Evolutionary conservation across 2,113 vertebrate species (phyloP).

Genomic region (Suricata suricatta): DNA sequence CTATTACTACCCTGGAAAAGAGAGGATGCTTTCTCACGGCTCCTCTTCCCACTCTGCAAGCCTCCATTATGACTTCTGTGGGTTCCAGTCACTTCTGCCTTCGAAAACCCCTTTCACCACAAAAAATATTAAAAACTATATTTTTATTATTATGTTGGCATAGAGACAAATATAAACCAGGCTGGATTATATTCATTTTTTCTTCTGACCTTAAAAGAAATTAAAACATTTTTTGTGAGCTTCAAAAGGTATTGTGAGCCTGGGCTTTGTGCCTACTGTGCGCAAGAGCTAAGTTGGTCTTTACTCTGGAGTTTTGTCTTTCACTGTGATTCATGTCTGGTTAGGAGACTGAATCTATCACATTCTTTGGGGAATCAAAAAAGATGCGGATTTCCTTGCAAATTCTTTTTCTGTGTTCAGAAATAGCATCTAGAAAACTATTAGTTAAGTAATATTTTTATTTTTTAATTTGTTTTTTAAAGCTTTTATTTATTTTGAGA

Average conservation of each 20-base stretch:
- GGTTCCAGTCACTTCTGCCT: not conserved
- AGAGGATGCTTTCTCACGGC: not conserved
- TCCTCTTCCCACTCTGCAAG: not conserved
- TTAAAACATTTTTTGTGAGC: not conserved
- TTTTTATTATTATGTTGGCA: not conserved
- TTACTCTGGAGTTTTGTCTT: not conserved
- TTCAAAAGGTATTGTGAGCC: not conserved
- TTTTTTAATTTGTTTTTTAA: too few relatives aligned
- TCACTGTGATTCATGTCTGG: not conserved
- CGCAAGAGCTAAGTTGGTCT: not conserved
- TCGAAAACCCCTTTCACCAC: not conserved
- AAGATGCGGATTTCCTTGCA: not conserved
- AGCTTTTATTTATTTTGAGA: too few relatives aligned
- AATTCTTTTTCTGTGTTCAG: not conserved
- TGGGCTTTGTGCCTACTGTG: not conserved
- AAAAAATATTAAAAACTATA: not conserved
- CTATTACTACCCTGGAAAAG: not conserved
- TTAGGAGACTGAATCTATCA: not conserved
- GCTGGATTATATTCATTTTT: not conserved
- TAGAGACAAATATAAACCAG: not conserved
- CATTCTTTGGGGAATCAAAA: not conserved
- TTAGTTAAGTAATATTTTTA: not conserved
- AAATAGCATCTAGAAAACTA: not conserved
- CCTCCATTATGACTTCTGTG: not conserved
- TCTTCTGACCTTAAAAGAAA: constrained; percentile 6